Conservation (phyloP, 2,113 vertebrate species). For the Cranoglanis bouderius region DNA sequence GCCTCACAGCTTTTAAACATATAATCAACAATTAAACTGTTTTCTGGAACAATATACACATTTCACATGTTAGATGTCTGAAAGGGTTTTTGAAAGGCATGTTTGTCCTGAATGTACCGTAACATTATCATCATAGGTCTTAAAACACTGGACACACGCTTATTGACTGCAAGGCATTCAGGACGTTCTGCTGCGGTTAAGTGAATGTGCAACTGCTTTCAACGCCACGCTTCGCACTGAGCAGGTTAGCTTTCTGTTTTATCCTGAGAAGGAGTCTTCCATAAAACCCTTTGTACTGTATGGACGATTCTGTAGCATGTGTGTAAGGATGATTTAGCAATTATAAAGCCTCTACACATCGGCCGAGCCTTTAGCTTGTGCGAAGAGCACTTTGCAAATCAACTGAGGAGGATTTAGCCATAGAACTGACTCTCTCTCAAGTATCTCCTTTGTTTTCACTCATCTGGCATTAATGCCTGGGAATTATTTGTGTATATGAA, state of each 20-base stretch:
- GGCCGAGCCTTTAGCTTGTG: not conserved
- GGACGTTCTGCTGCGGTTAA: not conserved
- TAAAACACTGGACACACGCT: slow-evolving; percentile 20
- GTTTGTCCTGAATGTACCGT: not conserved
- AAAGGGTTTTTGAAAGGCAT: not conserved
- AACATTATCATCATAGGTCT: not conserved
- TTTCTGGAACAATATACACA: not conserved
- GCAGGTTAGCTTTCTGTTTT: not conserved
- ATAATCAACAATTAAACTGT: not conserved
- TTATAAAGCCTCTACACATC: not conserved
- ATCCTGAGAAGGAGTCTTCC: slow-evolving; percentile 12
- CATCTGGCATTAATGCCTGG: not conserved
- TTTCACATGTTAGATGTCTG: not conserved
- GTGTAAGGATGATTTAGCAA: not conserved
- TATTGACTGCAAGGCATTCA: slow-evolving; percentile 1
- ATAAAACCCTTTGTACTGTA: not conserved
- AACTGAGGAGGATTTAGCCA: not conserved
- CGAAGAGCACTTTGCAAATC: not conserved
- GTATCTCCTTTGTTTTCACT: not conserved
- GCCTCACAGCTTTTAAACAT: not conserved
- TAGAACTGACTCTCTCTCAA: not conserved
- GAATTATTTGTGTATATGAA: not conserved
- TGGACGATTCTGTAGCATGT: not conserved
- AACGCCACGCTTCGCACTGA: not conserved
- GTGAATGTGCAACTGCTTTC: not conserved